phyloP scores from a whole-genome alignment of 2,888 invertebrate species.

The Diarsia rubi region DNA sequence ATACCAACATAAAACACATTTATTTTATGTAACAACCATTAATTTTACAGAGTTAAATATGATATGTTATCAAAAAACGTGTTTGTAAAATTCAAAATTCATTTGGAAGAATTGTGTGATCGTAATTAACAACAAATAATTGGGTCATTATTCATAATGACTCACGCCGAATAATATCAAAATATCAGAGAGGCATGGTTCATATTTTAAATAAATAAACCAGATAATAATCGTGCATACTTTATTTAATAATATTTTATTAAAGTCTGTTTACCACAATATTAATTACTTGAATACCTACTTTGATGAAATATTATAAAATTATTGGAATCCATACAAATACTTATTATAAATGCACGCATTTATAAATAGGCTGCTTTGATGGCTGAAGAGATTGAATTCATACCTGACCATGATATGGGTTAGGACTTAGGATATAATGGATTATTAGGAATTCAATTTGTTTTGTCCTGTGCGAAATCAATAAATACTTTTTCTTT shows the following conservation, averaged over 20 bases:
- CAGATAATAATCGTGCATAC: background rate
- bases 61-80: background rate
- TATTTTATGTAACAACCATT: background rate
- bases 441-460: too few species aligned
- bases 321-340: background rate
- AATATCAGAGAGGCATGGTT: conserved; percentile 30
- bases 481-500: too few species aligned
- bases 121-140: conserved; percentile 20
- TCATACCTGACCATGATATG: background rate
- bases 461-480: too few species aligned
- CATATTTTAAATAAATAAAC: conserved; percentile 35
- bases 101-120: background rate
- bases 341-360: background rate
- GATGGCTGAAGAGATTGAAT: background rate
- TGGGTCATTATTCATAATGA: conserved; percentile 34
- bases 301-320: background rate
- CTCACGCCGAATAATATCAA: conserved; percentile 30
- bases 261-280: conserved; percentile 4
- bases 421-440: background rate
- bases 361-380: background rate
- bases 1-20: background rate
- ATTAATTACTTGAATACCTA: conserved; percentile 12
- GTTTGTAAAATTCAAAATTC: background rate
- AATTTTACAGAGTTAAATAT: conserved; percentile 4
- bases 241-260: background rate